These are phyloP conservation scores for Microcebus ravelobensis DNA, from an alignment of 2,113 vertebrate species.

Conservation along the genomic window DNA sequence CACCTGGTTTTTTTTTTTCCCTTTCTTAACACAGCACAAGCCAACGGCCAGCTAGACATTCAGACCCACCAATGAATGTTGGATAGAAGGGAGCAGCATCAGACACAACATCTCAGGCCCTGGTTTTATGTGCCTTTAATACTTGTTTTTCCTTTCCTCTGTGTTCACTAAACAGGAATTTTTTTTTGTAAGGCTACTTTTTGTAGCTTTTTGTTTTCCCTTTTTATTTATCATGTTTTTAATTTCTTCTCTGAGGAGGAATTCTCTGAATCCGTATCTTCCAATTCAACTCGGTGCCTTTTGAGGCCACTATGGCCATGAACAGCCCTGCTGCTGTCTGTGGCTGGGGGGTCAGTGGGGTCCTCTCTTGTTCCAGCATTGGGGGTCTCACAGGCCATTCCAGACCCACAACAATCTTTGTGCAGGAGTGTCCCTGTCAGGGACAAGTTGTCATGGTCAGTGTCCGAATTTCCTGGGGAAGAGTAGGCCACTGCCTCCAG, in stretches of 20 bases:
- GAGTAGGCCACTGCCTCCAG: slow-evolving; percentile 77
- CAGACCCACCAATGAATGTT: slow-evolving; percentile 84
- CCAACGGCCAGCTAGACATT: slow-evolving; percentile 81
- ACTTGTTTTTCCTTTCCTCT: slow-evolving; percentile 82
- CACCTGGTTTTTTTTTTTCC: slow-evolving; percentile 71
- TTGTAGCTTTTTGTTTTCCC: slow-evolving; percentile 72
- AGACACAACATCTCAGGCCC: slow-evolving; percentile 84
- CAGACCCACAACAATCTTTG: slow-evolving; percentile 86
- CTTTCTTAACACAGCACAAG: slow-evolving; percentile 82
- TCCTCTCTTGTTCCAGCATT: slow-evolving; percentile 83
- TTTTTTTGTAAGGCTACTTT: slow-evolving; percentile 73
- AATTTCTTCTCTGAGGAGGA: slow-evolving; percentile 95
- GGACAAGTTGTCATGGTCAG: slow-evolving; percentile 81
- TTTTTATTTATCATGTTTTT: slow-evolving; percentile 91
- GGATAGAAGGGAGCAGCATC: slow-evolving; percentile 84
- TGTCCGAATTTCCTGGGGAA: slow-evolving; percentile 81
- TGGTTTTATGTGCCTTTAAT: slow-evolving; percentile 88
- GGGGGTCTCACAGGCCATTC: slow-evolving; percentile 85
- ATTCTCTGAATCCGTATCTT: slow-evolving; percentile 89
- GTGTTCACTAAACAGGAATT: slow-evolving; percentile 78
- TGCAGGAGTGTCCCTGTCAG: slow-evolving; percentile 82
- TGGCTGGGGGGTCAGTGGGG: slow-evolving; percentile 75
- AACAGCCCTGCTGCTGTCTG: slow-evolving; percentile 78
- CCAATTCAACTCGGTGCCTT: slow-evolving; percentile 91
- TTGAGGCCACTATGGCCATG: slow-evolving; percentile 88